Conservation (phyloP, 2,888 invertebrate genomes). For the Orchestes rusci region DNA sequence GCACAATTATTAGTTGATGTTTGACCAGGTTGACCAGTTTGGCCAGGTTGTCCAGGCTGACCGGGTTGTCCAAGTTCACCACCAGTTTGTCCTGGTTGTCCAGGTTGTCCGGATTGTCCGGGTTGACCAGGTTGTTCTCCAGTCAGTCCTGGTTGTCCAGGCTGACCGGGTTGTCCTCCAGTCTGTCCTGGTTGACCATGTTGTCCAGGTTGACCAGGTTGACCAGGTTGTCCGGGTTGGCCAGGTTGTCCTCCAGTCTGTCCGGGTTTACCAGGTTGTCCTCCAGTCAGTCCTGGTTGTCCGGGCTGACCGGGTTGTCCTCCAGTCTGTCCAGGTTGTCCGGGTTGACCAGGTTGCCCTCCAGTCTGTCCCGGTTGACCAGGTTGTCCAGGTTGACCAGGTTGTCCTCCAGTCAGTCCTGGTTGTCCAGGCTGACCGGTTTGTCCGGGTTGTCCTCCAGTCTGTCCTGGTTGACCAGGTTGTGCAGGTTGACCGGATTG, state of each 20-base stretch:
- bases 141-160: background rate
- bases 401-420: conserved; percentile 11
- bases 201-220: conserved; percentile 10
- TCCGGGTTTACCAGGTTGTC: background rate
- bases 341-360: background rate
- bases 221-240: conserved; percentile 14
- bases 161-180: conserved; percentile 10
- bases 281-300: background rate
- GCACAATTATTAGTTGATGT: conserved; percentile 42
- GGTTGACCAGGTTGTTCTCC: conserved; percentile 1
- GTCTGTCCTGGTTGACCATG: conserved; percentile 9
- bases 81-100: background rate
- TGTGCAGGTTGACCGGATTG: conserved; percentile 1
- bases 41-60: background rate
- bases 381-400: background rate
- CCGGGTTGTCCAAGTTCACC: conserved; percentile 5
- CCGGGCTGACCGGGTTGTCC: conserved; percentile 11
- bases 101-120: background rate
- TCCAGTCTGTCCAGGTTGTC: conserved; percentile 3
- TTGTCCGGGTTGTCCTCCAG: conserved; percentile 5
- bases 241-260: conserved; percentile 1
- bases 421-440: conserved; percentile 11
- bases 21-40: conserved; percentile 13
- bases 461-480: conserved; percentile 13
- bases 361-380: conserved; percentile 2